Conservation (phyloP, 2,888 invertebrate species). For the Lobophora halterata region DNA sequence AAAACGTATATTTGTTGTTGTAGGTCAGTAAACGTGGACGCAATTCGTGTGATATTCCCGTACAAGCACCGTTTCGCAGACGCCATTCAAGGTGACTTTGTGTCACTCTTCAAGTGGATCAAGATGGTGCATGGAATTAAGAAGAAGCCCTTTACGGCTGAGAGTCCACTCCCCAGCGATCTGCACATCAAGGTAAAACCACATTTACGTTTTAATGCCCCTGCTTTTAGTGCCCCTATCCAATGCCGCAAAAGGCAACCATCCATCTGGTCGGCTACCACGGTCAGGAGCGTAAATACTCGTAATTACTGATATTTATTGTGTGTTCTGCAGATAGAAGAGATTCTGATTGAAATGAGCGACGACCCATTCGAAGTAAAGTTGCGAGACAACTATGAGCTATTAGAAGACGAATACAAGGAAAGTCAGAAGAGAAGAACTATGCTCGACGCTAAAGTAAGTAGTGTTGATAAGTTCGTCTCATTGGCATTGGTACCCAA, state of each 20-base stretch:
- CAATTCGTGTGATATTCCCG: constrained; percentile 88
- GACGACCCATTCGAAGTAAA: constrained; percentile 99
- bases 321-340: constrained; percentile 90
- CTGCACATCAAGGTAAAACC: constrained; percentile 90
- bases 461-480: not conserved
- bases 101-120: constrained; percentile 97
- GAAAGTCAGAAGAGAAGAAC: constrained; percentile 94
- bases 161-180: constrained; percentile 91
- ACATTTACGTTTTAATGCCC: too few relatives aligned
- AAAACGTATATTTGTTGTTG: too few relatives aligned
- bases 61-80: constrained; percentile 94
- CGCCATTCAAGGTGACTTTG: constrained; percentile 92
- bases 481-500: too few relatives aligned
- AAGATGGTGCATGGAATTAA: constrained; percentile 89
- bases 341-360: constrained; percentile 93
- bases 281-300: too few relatives aligned
- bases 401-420: constrained; percentile 96
- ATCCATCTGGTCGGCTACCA: too few relatives aligned
- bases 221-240: too few relatives aligned
- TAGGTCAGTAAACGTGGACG: constrained; percentile 82
- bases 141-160: constrained; percentile 84
- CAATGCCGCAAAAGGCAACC: too few relatives aligned
- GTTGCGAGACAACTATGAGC: constrained; percentile 96
- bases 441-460: constrained; percentile 92
- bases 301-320: too few relatives aligned